Evolutionary conservation across 2,113 vertebrate genomes (phyloP), one percentile per base, ranked within the genome.

Genomic region (Caretta caretta): DNA sequence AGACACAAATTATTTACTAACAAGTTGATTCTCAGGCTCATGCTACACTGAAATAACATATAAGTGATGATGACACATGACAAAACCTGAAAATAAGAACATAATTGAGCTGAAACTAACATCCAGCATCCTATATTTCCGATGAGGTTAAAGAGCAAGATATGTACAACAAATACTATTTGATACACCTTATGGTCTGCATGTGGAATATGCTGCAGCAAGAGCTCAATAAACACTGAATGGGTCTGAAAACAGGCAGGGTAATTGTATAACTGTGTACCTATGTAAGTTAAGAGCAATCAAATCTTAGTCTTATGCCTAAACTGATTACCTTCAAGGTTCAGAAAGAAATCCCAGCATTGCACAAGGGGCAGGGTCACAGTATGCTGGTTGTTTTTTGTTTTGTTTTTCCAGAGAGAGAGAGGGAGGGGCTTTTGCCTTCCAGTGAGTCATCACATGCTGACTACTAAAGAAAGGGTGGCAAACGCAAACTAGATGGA

Each of bases 241-340:
- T 94, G 83, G 87, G 46, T 93, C 97, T 97, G 93, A 92, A 94
- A 97, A 88, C 57, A 88, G 69, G 86, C 80, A 90, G 88, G 90
- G 90, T 91, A 95, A 92, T 48, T 53, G 42, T 31, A 56, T n/a
- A 51, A 91, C 93, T 93, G 91, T 94, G 91, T 80, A 83, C 8
- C 76, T 93, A 93, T 91, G 93, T 95, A 96, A 96, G 94, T 87
- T 93, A 96, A 94, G 94, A 95, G 91, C 93, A 94, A 97, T 97
- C 83, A 91, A 91, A 95, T 95, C 69, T 93, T 91, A 85, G 85
- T 96, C 84, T 57, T 92, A 90, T 93, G 83, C 86, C 95, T 94
- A 48, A 96, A 96, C 92, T 94, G 85, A 95, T 96, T 96, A 93
- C 62, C 48, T 94, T 90, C 90, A 88, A 22, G 88, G 83, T 93